phyloP scores from a whole-genome alignment of 1,140 invertebrate genomes.

The Alviniconcha marisindica region DNA sequence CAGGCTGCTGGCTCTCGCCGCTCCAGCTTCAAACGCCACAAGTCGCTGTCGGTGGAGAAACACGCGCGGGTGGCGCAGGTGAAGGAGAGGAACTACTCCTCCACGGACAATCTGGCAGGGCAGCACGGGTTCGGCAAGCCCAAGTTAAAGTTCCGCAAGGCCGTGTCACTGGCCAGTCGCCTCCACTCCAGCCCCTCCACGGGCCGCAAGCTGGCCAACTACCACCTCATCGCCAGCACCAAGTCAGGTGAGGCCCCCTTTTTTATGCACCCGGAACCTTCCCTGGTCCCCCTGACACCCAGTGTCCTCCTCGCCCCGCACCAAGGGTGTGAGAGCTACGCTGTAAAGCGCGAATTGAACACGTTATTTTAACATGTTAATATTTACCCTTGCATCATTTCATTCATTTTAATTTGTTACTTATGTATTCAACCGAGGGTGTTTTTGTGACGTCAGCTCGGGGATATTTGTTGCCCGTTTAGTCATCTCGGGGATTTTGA shows the following conservation, averaged over 20 bases:
- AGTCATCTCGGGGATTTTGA: no score
- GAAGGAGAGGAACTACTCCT: constrained; percentile 67
- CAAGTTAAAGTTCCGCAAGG: constrained; percentile 73
- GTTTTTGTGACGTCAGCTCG: no score
- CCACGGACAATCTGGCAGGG: constrained; percentile 76
- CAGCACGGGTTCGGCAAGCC: constrained; percentile 74
- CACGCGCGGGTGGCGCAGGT: constrained; percentile 67
- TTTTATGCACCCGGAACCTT: no score
- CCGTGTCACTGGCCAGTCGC: constrained; percentile 69
- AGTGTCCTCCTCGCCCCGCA: no score
- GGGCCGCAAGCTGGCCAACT: constrained; percentile 72
- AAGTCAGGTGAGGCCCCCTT: constrained; percentile 68
- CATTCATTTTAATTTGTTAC: no score
- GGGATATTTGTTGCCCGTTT: no score
- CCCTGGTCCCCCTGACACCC: no score
- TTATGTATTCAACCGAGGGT: no score
- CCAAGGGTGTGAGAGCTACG: no score
- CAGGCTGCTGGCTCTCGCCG: constrained; percentile 39
- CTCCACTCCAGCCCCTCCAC: constrained; percentile 72
- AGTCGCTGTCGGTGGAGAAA: constrained; percentile 68
- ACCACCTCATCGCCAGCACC: constrained; percentile 71
- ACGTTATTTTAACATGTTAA: no score
- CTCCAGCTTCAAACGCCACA: constrained; percentile 76
- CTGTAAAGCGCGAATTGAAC: no score
- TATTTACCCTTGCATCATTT: no score